Base-by-base conservation (phyloP, 2,113 vertebrate species). In the Isichthys henryi region DNA sequence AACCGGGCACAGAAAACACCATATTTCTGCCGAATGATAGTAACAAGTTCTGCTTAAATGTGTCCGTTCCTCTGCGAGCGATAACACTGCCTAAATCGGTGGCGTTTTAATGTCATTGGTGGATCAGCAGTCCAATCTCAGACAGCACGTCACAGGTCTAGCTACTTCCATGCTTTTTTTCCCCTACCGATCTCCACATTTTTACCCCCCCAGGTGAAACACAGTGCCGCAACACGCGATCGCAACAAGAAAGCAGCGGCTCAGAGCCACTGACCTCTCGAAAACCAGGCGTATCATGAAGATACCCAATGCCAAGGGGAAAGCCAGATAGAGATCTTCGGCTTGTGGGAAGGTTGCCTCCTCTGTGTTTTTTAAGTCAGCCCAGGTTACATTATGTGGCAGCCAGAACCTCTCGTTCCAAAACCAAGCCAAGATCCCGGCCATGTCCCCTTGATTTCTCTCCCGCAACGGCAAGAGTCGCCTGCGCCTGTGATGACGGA, bases 311-410 rank as follows among this genome's bases (percentile, higher is more conserved):
- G 98, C 98, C 95, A 99, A 90, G 82, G 98, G 98, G 93, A 98
- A 97, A 92, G 97, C 97, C 93, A 99, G 96, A 93, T 99, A 99
- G 62, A 99, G 97, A 88, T 99, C 98, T 96, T 99, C 98, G 27
- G 97, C 97, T 96, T 99, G 98, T 58, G 98, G 98, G 94, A 98
- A 99, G 92, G 96, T 96, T 90, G 97, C 97, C 93, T 99, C 98
- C 87, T 99, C 98, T 48, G 98, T 99, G 96, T 96, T 99, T 94
- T 99, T 98, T 94, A 99, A 96, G 94, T 96, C 97, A 90, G 97
- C 97, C 97, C 97, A 97, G 95, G 97, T 97, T 93, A 98, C 98
- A 95, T 97, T 97, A 95, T 97, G 96, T 89, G 97, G 97, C 93
- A 97, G 95, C 96, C 97, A 96, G 92, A 97, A 97, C 92, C 97